A percentile compares a stretch with the other conserved stretches of the same genome.
Conservation (phyloP, 2,113 vertebrate species). For the Eira barbara region DNA sequence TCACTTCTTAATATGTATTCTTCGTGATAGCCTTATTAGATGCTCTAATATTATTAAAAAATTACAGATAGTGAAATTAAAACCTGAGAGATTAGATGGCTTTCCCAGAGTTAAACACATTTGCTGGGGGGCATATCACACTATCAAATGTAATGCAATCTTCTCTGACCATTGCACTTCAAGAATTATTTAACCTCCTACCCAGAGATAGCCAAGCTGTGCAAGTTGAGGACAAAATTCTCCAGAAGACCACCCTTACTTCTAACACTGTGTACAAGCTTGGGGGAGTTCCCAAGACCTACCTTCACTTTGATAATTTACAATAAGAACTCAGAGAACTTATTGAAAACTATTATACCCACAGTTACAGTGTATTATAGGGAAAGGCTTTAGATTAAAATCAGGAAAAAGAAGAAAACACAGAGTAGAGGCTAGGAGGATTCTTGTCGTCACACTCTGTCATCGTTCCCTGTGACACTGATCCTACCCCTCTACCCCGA, state of each 20-base stretch:
- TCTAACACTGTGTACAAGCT: neutral
- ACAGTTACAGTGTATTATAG: neutral
- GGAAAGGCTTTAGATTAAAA: neutral
- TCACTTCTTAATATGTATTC: neutral
- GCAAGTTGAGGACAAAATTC: rapidly evolving
- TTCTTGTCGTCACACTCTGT: neutral
- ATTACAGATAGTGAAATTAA: neutral
- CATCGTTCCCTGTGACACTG: neutral
- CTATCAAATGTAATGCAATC: neutral
- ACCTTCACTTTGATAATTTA: neutral
- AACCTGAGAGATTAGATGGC: neutral
- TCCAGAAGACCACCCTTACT: neutral
- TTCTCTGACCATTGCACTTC: neutral
- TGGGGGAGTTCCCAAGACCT: rapidly evolving
- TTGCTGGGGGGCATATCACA: neutral
- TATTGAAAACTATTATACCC: neutral
- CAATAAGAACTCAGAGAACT: neutral
- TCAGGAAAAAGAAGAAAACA: neutral
- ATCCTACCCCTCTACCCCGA: too few species aligned
- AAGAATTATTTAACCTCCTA: neutral
- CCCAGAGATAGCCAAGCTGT: neutral
- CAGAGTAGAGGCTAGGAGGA: neutral
- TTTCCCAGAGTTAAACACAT: neutral
- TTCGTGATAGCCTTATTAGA: neutral
- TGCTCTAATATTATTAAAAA: neutral